Evolutionary conservation across 2,888 invertebrate species (phyloP), one percentile per base, ranked within the genome.

Genomic region (Drosophila conformis): DNA sequence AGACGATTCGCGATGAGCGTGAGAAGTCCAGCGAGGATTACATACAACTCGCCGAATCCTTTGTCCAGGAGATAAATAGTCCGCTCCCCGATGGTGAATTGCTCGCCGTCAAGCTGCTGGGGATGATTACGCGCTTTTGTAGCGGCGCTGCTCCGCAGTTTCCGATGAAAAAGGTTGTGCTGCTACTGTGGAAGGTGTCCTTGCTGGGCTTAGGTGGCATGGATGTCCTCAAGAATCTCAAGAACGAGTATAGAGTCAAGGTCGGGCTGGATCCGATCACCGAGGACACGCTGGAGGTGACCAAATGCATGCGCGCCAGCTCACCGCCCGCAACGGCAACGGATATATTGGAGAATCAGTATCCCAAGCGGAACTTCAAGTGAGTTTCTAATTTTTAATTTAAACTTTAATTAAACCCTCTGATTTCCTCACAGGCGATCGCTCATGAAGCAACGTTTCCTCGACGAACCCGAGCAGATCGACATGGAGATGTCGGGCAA

Each of bases 61-160:
- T 96, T 92, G 93, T 94, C 67, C 92, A 93, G 66, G 96, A 96
- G 84, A 93, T 96, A 63, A 94, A 93, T 69, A 91, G 90, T 66
- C 82, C 92, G 89, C 94, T 94, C 67, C 95, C 96, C 33, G 98
- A 98, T 87, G 91, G 91, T 2, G 98, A 98, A 92, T 93, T 98
- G 69, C 93, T 99, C 35, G 96, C 97, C 42, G 96, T 99, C 4
- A 97, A 98, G 90, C 94, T 99, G 61, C 95, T 99, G 69, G 96
- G 97, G 77, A 99, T 99, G 99, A 97, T 99, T 35, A 98, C 98
- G 38, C 95, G 97, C 83, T 98, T 99, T 92, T 99, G 99, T 93
- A 97, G 98, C 83, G 99, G 99, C 1, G 96, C 97, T 33, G 97
- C 98, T 8, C 98, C 99, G 25, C 99, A 99, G 94, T 99, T 98